Evolutionary conservation across 2,113 vertebrate species (phyloP).

Genomic region (Cercopithecus mona): DNA sequence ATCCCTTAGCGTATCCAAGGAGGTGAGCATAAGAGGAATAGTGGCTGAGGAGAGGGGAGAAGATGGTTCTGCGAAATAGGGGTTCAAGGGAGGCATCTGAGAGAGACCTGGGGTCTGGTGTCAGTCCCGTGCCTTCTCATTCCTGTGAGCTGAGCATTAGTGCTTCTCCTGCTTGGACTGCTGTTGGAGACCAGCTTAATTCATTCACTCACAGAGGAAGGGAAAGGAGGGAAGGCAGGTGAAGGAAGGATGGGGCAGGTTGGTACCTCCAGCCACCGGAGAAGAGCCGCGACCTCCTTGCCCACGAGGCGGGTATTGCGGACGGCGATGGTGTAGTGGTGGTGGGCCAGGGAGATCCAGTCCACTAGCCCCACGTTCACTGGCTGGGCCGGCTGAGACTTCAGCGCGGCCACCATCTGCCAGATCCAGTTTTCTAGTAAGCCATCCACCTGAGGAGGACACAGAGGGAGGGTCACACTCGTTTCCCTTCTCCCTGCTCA

Average conservation of each 20-base stretch:
- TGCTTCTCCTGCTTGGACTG: not conserved
- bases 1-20: not conserved
- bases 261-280: conserved; percentile 92
- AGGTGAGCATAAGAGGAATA: not conserved
- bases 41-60: not conserved
- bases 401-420: conserved; percentile 88
- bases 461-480: fast-evolving
- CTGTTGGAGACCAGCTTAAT: not conserved
- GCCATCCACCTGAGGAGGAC: conserved; percentile 87
- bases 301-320: conserved; percentile 90
- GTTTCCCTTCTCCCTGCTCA: not conserved
- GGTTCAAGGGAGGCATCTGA: not conserved
- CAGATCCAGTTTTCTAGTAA: conserved; percentile 91
- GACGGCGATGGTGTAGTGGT: conserved; percentile 90
- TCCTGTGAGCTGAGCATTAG: not conserved
- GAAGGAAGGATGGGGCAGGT: not conserved
- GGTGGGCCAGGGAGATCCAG: conserved; percentile 90
- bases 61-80: not conserved
- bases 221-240: too few species aligned
- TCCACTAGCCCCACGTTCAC: conserved; percentile 91
- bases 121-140: not conserved
- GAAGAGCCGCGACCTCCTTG: conserved; percentile 90
- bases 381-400: conserved; percentile 77
- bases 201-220: not conserved
- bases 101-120: not conserved